Evolutionary conservation across 2,113 vertebrate genomes (phyloP).

Genomic region (Neolamprologus sp.): DNA sequence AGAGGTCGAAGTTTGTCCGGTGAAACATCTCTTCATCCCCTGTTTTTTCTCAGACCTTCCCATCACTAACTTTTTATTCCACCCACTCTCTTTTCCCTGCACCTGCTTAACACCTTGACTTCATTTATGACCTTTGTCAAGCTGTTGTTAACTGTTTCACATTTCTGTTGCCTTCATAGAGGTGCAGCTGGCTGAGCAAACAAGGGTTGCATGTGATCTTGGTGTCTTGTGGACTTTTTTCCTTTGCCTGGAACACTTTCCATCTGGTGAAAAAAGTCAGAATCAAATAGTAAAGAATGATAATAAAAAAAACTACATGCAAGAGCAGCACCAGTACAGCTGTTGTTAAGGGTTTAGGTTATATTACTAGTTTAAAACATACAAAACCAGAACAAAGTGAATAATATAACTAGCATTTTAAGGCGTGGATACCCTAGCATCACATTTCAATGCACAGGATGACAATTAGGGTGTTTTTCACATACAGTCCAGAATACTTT

Average conservation of each 20-base stretch:
- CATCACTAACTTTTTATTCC: background rate
- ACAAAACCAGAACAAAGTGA: background rate
- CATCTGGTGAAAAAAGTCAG: slow-evolving; percentile 7
- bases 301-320: background rate
- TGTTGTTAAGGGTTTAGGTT: background rate
- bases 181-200: slow-evolving; percentile 50
- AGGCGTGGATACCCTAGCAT: background rate
- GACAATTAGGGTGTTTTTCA: background rate
- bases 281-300: background rate
- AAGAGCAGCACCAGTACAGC: background rate
- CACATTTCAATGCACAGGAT: background rate
- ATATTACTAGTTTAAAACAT: background rate
- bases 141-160: slow-evolving; percentile 63
- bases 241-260: background rate
- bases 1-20: slow-evolving; percentile 57
- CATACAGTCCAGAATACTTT: background rate
- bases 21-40: slow-evolving; percentile 43
- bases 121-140: slow-evolving; percentile 56
- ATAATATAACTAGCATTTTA: background rate
- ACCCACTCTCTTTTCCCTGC: slow-evolving; percentile 21
- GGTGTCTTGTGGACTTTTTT: background rate
- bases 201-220: slow-evolving; percentile 28
- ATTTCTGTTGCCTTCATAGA: slow-evolving; percentile 45
- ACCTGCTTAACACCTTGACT: slow-evolving; percentile 74
- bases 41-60: background rate